Conservation (phyloP, 2,113 vertebrate species). For the Triplophysa siluroides region DNA sequence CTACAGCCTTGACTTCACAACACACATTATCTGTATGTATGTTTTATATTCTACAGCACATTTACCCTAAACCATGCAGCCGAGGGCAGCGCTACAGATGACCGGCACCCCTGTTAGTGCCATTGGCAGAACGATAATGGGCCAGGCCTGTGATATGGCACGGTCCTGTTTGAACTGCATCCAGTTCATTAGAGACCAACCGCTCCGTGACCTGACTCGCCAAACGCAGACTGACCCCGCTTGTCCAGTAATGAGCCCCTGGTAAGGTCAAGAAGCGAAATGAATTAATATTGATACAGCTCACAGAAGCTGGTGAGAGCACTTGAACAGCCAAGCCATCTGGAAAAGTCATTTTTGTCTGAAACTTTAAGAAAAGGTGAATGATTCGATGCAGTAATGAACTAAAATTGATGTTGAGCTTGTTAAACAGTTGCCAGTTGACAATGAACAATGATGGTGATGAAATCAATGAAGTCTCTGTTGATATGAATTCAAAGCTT, state of each 20-base stretch:
- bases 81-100: constrained; percentile 4
- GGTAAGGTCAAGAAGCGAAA: constrained; percentile 23
- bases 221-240: constrained; percentile 18
- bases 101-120: constrained; percentile 5
- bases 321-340: neutral
- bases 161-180: constrained; percentile 10
- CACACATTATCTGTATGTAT: too few relatives aligned
- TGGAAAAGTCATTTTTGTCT: neutral
- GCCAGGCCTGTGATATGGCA: neutral
- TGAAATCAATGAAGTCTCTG: too few relatives aligned
- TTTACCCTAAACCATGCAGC: neutral
- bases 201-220: constrained; percentile 18
- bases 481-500: too few relatives aligned
- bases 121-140: constrained; percentile 36
- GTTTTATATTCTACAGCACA: neutral
- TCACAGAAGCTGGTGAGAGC: neutral
- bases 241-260: constrained; percentile 30
- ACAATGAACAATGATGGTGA: too few relatives aligned
- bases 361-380: neutral
- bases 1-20: too few relatives aligned
- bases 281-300: constrained; percentile 45
- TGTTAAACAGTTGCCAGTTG: neutral
- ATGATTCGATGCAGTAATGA: constrained; percentile 19
- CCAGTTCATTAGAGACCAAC: constrained; percentile 29
- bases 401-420: neutral